Evolutionary conservation across 2,888 invertebrate genomes (phyloP).

Genomic region (Cantharis nigra): DNA sequence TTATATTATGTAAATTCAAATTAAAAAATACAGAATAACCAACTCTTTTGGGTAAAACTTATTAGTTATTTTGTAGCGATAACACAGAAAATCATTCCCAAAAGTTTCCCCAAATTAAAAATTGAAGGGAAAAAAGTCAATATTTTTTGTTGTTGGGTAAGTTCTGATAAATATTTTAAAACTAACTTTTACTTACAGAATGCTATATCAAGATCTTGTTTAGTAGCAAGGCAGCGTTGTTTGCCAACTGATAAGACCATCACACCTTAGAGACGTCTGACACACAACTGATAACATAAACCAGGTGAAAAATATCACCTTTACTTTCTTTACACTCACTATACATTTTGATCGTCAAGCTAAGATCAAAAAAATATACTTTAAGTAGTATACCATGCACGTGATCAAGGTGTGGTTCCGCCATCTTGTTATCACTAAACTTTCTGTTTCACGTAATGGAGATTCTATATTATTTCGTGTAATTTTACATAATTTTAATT

Average conservation of each 20-base stretch:
- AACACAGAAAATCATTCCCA: background rate
- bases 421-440: slow-evolving; percentile 24
- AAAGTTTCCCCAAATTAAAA: background rate
- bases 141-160: background rate
- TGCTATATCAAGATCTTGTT: slow-evolving; percentile 5
- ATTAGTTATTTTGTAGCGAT: background rate
- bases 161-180: background rate
- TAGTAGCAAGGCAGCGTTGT: slow-evolving; percentile 18
- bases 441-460: slow-evolving; percentile 11
- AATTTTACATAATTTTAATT: background rate
- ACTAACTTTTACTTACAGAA: slow-evolving; percentile 10
- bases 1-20: no score
- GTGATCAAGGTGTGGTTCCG: slow-evolving; percentile 29
- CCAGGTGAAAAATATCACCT: slow-evolving; percentile 10
- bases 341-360: background rate
- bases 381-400: slow-evolving; percentile 22
- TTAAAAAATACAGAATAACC: no score
- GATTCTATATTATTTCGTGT: background rate
- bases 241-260: slow-evolving; percentile 28
- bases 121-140: background rate
- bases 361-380: background rate
- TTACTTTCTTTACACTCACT: slow-evolving; percentile 4
- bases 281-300: slow-evolving; percentile 27
- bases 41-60: no score
- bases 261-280: slow-evolving; percentile 28